Base-by-base conservation (phyloP, 1,140 invertebrate species). In the Ceratosolen solmsi region DNA sequence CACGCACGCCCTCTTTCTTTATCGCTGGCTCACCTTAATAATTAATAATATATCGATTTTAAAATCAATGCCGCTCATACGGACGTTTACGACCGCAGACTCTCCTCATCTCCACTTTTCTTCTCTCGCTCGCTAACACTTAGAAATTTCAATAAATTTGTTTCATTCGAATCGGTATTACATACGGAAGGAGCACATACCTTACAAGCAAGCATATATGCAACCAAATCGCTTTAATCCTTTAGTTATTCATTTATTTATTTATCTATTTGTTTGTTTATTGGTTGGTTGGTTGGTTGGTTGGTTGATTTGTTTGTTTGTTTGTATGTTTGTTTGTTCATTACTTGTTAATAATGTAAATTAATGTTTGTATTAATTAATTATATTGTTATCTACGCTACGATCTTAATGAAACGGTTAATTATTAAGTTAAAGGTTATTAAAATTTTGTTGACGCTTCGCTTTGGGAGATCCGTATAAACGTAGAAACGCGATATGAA, bases 401-500 rank as follows among this genome's bases (percentile, higher is more conserved):
- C 88, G 86, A 82, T 87, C 84, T 87, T 89, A 85, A 87, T 86
- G 84, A 83, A 86, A 83, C 86, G 85, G 72, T 83, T 82, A 49
- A 63, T 82, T 80, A 27, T 81, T 85, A 83, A 70, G 38, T 83
- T 85, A 83, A 74, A n/a, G 78, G 70, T 85, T 74, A 80, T 84
- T 84, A 82, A 84, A 15, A 63, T 82, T 84, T 78, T 83, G 83
- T 83, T 84, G 75, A 78, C 79, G 79, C 82, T 77, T 83, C 60
- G 65, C 74, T 86, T 84, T 80, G 86, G 84, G 86, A 88, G 87
- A 89, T 90, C 86, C 87, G 89, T 90, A 89, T 87, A 90, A 89
- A 91, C 90, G 89, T 90, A 91, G 88, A 91, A 89, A 89, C 83
- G 86, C 88, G 84, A 86, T 89, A 88, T 88, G 85, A 89, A 89